These are phyloP conservation scores for Solenopsis invicta DNA, from an alignment of 1,140 invertebrate species.

Conservation along the genomic window DNA sequence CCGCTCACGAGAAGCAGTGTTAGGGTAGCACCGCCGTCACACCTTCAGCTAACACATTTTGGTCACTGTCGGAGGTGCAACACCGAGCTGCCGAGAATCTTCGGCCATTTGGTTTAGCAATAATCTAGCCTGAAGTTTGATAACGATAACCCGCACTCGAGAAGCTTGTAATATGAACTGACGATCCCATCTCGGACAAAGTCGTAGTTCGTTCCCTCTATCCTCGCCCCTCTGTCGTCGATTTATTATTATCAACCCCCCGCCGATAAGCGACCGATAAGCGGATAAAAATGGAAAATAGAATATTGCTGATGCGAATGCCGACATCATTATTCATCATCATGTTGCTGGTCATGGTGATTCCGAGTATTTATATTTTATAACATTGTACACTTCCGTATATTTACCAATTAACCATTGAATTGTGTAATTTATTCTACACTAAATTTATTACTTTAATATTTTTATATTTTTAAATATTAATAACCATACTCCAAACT, in stretches of 20 bases:
- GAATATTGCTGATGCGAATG: constrained; percentile 28
- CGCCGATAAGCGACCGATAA: constrained; percentile 32
- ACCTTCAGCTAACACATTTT: constrained; percentile 73
- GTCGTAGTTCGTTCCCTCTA: constrained; percentile 35
- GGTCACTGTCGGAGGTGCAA: constrained; percentile 49
- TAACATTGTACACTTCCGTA: background rate
- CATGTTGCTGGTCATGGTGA: background rate
- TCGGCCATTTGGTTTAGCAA: constrained; percentile 50
- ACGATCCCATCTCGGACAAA: constrained; percentile 51
- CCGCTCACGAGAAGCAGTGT: constrained; percentile 23
- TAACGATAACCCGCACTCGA: constrained; percentile 38
- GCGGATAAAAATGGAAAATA: constrained; percentile 49
- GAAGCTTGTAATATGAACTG: constrained; percentile 70
- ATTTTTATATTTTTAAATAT: too few species aligned
- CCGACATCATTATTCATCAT: background rate
- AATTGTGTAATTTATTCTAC: background rate
- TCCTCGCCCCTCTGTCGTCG: background rate
- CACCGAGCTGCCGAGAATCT: constrained; percentile 72
- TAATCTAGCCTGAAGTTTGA: constrained; percentile 18
- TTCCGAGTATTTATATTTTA: background rate
- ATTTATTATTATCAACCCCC: constrained; percentile 60
- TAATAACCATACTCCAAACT: background rate
- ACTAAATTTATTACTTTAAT: background rate
- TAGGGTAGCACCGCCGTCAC: constrained; percentile 76
- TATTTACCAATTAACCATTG: background rate